Evolutionary conservation across 2,797 vertebrate species (phyloP), one percentile per base, ranked within the genome.

Genomic region (Botia almorhae): DNA sequence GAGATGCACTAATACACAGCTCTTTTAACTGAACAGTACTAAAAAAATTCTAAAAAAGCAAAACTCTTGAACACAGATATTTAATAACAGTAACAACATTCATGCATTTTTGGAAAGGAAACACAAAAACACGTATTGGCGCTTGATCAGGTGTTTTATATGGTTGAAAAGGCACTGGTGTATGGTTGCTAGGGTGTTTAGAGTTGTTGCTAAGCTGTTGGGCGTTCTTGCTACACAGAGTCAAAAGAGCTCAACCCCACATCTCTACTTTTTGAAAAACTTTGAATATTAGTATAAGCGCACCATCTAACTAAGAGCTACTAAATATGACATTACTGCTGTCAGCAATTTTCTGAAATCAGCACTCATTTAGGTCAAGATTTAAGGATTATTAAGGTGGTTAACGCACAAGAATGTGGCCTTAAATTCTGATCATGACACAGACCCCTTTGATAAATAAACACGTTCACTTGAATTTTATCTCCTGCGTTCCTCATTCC

Each of bases 361-460:
- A n/a, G n/a, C 51, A 43, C 36, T 39, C 0, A 46, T 56, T 46
- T 12, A 16, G 13, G 33, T 23, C 14, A 36, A 76, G 74, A 68
- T 68, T 67, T 23, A 43, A 56, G 67, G 63, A 53, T 55, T 36
- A 21, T 23, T 63, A 58, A 50, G 58, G 13, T 7, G 26, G 69
- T 75, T 75, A 39, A 39, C 36, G 12, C 5, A 23, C 14, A 67
- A 16, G 56, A n/a, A 58, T 69, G 2, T 29, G 46, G 11, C 10
- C 17, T 11, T 61, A 11, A 17, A 69, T 14, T 36, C 8, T 36
- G 23, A 61, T 60, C 29, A 48, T 58, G 65, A 69, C 53, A n/a
- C 46, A 77, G 11, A 77, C 7, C 53, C 53, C 19, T 16, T 29
- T 19, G 53, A 39, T 33, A 69, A 56, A 69, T 58, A 60, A 58